Base-by-base conservation (phyloP, 2,797 vertebrate genomes). In the Falco columbarius region DNA sequence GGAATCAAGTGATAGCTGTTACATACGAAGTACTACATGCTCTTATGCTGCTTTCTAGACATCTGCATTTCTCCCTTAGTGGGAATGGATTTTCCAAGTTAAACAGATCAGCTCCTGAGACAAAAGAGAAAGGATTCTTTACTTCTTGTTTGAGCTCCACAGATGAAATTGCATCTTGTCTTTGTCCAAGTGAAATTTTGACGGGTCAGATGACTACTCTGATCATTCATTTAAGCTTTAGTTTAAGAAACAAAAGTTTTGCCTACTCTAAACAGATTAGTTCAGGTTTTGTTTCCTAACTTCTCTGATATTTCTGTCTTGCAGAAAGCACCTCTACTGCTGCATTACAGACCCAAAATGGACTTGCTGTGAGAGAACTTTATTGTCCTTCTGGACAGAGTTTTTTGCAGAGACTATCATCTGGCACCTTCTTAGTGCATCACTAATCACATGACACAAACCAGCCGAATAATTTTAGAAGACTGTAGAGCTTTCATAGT, bases 281-380 rank as follows among this genome's bases (percentile, higher is more conserved):
- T 80, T 91, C 27, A 42, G 32, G 4, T 21, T 88, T 90, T 95
- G 32, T 86, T 90, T 86, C 55, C 95, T 87, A 92, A 97, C 58
- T 44, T 77, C 27, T 0, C 36, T 81, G 62, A 6, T 96, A 47
- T 61, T 96, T 95, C 92, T 95, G 68, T 87, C 95, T 98, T 98
- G 14, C 98, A 99, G 99, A 99, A 99, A 98, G 99, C 99, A 9
- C 99, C 99, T 42, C 99, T 99, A 97, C 99, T 99, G 98, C 99
- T 99, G 96, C 99, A 99, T 98, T 99, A 99, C 99, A 99, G 99
- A 99, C 99, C 99, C 97, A 99, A 99, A 98, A 99, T 99, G 99
- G 99, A 99, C 98, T 98, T 99, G 98, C 99, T 99, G 99, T 99
- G 99, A 98, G 98, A 98, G 95, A 98, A 98, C 98, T 97, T 87